Evolutionary conservation across 2,113 vertebrate genomes (phyloP), one percentile per base, ranked within the genome.

Genomic region (western clawed frog (Xenopus tropicalis)): DNA sequence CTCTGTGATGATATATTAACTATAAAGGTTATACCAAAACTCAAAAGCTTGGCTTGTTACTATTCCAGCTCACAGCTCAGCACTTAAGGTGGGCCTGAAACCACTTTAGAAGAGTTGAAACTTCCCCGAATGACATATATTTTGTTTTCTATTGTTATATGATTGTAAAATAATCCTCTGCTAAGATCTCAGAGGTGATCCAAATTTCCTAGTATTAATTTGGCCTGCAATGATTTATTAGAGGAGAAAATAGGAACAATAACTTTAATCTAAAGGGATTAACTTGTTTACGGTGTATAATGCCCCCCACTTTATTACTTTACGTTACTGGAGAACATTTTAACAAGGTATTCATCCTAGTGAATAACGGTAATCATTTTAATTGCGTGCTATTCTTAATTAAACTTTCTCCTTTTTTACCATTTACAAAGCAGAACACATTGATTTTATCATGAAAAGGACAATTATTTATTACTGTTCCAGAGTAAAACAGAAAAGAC

Each of bases 321-420:
- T 78, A 70, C 80, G 78, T 0, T 0, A 79, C 78, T 77, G 58
- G 54, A 82, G 80, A 81, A 79, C 77, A 79, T 73, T 83, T 73
- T 80, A 84, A 82, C 78, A 79, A 82, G 77, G 80, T 78, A 84
- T 85, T 86, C 81, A 82, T 80, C 59, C 75, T 78, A 59, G 74
- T 72, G 79, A 80, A 65, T 62, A 77, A 80, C 19, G 66, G 81
- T 61, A 78, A 16, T 74, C 51, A 56, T 63, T 86, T 85, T 75
- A 83, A 65, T 82, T 78, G 80, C 48, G 78, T 65, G 68, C 71
- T 56, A n/a, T 54, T 54, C 8, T 54, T 54, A 17, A 54, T 54
- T 54, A 54, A 54, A 54, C 16, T 54, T 54, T 54, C 19, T n/a
- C 7, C 19, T 10, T 54, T 67, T 57, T 82, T 82, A n/a, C 83